Evolutionary conservation across 2,113 vertebrate genomes (phyloP).

Genomic region (Stigmatopora argus): DNA sequence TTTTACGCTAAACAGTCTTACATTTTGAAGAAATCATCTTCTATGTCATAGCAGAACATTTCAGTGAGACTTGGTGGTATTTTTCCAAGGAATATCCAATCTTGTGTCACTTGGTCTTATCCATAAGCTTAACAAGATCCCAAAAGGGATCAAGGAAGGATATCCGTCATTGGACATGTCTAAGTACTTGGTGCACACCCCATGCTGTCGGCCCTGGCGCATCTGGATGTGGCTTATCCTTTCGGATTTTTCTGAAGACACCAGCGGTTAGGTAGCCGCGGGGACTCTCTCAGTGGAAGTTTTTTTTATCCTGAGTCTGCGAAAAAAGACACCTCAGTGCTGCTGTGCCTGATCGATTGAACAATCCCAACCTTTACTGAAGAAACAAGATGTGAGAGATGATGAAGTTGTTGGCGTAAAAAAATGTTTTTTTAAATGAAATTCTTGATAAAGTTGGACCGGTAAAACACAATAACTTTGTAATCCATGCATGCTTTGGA

Average conservation of each 20-base stretch:
- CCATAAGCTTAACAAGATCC: constrained; percentile 44
- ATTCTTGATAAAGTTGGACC: background rate
- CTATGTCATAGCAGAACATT: constrained; percentile 29
- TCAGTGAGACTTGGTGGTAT: constrained; percentile 21
- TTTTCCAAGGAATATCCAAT: constrained; percentile 39
- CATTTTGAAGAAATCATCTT: background rate
- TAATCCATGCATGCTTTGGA: too few species aligned
- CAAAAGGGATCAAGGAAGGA: constrained; percentile 46
- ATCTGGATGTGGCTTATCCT: constrained; percentile 17
- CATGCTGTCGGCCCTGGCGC: constrained; percentile 27
- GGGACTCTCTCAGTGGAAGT: constrained; percentile 8
- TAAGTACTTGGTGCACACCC: constrained; percentile 40
- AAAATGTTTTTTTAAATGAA: background rate
- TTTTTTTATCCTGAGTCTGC: constrained; percentile 31
- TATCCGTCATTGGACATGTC: constrained; percentile 42
- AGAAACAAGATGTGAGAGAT: background rate
- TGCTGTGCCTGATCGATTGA: constrained; percentile 17
- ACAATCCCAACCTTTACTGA: constrained; percentile 25
- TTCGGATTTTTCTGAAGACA: constrained; percentile 16
- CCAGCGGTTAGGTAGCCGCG: constrained; percentile 21
- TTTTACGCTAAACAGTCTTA: background rate
- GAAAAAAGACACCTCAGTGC: constrained; percentile 26
- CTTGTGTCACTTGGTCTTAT: constrained; percentile 35
- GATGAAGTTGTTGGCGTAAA: background rate
- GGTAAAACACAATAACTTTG: too few species aligned